Base-by-base conservation (phyloP, 1,140 invertebrate species). In the Archivesica marissinica region DNA sequence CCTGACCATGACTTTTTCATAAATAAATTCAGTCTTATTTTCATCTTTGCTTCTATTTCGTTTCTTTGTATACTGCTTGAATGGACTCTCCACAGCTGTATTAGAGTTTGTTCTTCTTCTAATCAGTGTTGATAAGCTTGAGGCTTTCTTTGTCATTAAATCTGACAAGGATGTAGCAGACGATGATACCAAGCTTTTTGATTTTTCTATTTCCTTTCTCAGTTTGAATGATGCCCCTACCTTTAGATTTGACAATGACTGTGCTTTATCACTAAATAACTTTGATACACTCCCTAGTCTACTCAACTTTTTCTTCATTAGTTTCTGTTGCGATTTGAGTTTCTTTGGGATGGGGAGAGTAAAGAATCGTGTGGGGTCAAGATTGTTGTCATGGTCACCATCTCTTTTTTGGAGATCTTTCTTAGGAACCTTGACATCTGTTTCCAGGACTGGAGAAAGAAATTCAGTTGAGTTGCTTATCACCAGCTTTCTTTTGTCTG, bases 271-370 rank as follows among this genome's bases (percentile, higher is more conserved):
- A 61, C 30, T 75, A 0, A 83, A 7, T 3, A 72, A 28, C 30
- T 75, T 83, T n/a, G 80, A 83, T 20, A 83, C 33, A 59, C 80
- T 83, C 7, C 68, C 80, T 13, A 83, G 17, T 47, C 80, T 74
- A 13, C 64, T 33, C 2, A 81, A 20, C 23, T 66, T 68, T 59
- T 70, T 56, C 33, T 72, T 74, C 17, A 61, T 33, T 6, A 28
- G 28, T 7, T 41, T 15, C 6, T 64, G 44, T 11, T 50, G 33
- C 17, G 64, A 39, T 28, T 59, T 74, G 9, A 47, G 28, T 59
- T 75, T 83, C 54, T 83, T 83, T 15, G 80, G 80, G 50, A 75
- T 83, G 44, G 80, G 80, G 23, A 83, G 39, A 23, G 80, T 83
- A 41, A 59, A 83, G 64, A 83, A 83, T 50, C 66, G 41, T 33